Evolutionary conservation across 2,797 vertebrate species (phyloP).

Genomic region (Chelmon rostratus): DNA sequence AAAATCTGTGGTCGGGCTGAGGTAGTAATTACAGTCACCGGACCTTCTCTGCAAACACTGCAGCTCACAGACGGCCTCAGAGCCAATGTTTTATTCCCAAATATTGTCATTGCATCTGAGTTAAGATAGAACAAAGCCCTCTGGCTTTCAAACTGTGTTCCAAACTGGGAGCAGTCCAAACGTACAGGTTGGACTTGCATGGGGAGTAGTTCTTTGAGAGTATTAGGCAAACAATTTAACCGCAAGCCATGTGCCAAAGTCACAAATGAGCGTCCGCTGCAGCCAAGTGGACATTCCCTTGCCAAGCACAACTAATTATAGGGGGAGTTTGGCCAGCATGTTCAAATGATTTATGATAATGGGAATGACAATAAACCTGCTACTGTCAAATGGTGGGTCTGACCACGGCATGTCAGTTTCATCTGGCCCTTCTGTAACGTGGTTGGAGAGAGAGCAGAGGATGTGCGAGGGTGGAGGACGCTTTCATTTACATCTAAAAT

Average conservation of each 20-base stretch:
- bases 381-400: conserved; percentile 53
- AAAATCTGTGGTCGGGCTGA: conserved; percentile 29
- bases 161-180: conserved; percentile 61
- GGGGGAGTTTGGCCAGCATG: conserved; percentile 61
- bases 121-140: conserved; percentile 59
- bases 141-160: conserved; percentile 43
- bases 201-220: conserved; percentile 72
- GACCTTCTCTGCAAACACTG: conserved; percentile 43
- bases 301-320: conserved; percentile 83
- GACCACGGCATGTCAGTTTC: conserved; percentile 41
- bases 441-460: conserved; percentile 2
- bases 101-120: conserved; percentile 60
- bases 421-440: conserved; percentile 14
- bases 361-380: conserved; percentile 63
- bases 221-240: conserved; percentile 78
- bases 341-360: conserved; percentile 79
- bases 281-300: conserved; percentile 72
- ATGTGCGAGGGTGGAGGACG: background rate
- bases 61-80: conserved; percentile 9
- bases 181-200: conserved; percentile 67
- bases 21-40: conserved; percentile 39
- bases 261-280: conserved; percentile 73
- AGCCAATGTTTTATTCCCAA: conserved; percentile 55
- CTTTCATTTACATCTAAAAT: background rate
- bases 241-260: conserved; percentile 68